Percentiles rank a stretch among this genome's conserved stretches.
These are phyloP conservation scores for Amblyornis subalaris DNA, from an alignment of 2,113 vertebrate genomes.

Conservation along the genomic window DNA sequence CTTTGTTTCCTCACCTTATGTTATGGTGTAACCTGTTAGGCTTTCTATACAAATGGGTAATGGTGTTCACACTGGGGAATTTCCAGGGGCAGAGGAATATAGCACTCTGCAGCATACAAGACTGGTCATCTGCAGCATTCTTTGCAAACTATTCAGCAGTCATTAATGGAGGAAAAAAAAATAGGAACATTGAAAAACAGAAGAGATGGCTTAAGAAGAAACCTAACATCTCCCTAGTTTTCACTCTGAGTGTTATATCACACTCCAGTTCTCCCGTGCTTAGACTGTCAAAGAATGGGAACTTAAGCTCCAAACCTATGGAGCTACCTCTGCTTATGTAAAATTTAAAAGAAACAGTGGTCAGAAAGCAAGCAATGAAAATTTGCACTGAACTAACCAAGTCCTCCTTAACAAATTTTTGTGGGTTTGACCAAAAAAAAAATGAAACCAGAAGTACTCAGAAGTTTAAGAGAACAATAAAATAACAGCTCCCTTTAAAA, in stretches of 20 bases:
- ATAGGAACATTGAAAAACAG: not conserved
- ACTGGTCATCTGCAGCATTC: not conserved
- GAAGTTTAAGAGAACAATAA: not conserved
- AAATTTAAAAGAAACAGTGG: not conserved
- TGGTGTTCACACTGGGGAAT: not conserved
- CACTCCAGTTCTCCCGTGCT: not conserved
- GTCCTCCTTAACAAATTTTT: not conserved
- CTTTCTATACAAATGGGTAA: not conserved
- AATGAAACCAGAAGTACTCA: not conserved
- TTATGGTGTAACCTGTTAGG: not conserved
- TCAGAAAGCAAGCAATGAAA: not conserved
- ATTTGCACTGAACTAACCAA: not conserved
- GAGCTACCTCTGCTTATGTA: not conserved
- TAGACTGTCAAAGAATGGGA: not conserved
- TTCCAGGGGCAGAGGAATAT: not conserved
- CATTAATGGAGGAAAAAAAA: not conserved
- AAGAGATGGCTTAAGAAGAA: not conserved
- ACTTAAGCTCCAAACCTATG: not conserved
- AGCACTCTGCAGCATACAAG: not conserved
- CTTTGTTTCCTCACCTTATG: not conserved
- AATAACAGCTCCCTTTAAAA: not conserved
- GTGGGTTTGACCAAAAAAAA: not conserved
- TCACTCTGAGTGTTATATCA: not conserved
- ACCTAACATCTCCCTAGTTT: not conserved
- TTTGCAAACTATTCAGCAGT: not conserved